A percentile compares a stretch with the other conserved stretches of the same genome.
phyloP scores from a whole-genome alignment of 2,888 invertebrate genomes.

The Oligia fasciuncula region DNA sequence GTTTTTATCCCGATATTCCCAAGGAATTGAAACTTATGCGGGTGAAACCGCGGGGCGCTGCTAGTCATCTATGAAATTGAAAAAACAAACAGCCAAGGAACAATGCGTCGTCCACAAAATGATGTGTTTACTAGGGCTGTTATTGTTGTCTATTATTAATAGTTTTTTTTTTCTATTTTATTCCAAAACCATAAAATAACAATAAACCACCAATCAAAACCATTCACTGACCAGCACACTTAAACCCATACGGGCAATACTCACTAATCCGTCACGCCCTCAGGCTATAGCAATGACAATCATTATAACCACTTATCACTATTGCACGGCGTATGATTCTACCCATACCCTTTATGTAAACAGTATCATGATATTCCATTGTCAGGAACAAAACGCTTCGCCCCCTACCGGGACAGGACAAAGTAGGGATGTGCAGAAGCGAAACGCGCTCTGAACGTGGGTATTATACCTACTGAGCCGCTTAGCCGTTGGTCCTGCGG shows the following conservation, averaged over 20 bases:
- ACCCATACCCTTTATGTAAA: constrained; percentile 53
- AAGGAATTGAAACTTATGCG: no score
- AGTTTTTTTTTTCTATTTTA: background rate
- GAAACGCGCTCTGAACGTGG: background rate
- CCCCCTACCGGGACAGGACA: constrained; percentile 33
- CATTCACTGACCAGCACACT: constrained; percentile 30
- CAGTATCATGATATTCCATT: constrained; percentile 58
- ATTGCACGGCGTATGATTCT: constrained; percentile 42
- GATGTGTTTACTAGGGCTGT: background rate
- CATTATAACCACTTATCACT: constrained; percentile 51
- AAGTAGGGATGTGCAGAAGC: constrained; percentile 19
- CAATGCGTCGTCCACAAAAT: background rate
- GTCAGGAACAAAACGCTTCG: constrained; percentile 42
- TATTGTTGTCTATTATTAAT: background rate
- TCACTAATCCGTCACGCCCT: constrained; percentile 37
- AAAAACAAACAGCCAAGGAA: background rate
- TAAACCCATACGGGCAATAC: constrained; percentile 29
- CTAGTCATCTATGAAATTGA: background rate
- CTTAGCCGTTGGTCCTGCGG: no score
- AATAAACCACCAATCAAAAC: background rate
- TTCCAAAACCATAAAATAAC: background rate
- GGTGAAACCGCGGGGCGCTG: no score
- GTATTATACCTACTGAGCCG: no score
- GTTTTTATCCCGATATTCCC: no score
- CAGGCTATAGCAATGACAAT: constrained; percentile 51